Evolutionary conservation across 2,113 vertebrate genomes (phyloP), one percentile per base, ranked within the genome.

Genomic region (Daubentonia madagascariensis): DNA sequence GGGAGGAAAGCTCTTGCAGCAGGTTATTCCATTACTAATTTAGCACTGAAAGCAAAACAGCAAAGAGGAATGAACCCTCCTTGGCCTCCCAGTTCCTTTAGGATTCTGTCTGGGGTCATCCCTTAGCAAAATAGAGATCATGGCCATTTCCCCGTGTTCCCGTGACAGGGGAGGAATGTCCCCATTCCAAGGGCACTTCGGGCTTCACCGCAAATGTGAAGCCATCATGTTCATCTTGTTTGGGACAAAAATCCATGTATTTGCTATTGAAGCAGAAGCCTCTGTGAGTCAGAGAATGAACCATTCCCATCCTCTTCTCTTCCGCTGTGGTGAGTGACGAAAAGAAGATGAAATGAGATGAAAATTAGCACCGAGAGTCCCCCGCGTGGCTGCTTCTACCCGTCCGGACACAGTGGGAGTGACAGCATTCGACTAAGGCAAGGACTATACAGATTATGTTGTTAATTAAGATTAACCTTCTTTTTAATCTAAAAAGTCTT

Each of bases 1-100:
- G 54, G 54, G 80, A 87, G 79, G 91, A 40, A 80, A 80, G n/a
- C 50, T n/a, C 73, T 22, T 16, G 35, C 52, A 18, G 48, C 85
- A 45, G 57, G 68, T 40, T n/a, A 25, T 25, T 67, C 79, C 78
- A 54, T 88, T 78, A 88, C 91, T 93, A 84, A 95, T 79, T 72
- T 10, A 95, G 90, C 75, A 48, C 67, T 16, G 25, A 63, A 73
- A 85, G 85, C 72, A 43, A 93, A 86, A 95, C 68, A 78, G 73
- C 80, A 90, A 6, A 0, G 30, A 57, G 52, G 61, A 87, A 86
- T 59, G 73, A 67, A 63, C 83, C 84, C 32, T 18, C 68, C 86
- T 65, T 23, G 48, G n/a, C 83, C 72, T 72, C 63, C 59, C 1
- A 7, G 68, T 12, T 59, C 13, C 61, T 63, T 52, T 23, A 28